These are phyloP conservation scores for Rhodeus uyekii DNA, from an alignment of 2,797 vertebrate species.

Conservation along the genomic window DNA sequence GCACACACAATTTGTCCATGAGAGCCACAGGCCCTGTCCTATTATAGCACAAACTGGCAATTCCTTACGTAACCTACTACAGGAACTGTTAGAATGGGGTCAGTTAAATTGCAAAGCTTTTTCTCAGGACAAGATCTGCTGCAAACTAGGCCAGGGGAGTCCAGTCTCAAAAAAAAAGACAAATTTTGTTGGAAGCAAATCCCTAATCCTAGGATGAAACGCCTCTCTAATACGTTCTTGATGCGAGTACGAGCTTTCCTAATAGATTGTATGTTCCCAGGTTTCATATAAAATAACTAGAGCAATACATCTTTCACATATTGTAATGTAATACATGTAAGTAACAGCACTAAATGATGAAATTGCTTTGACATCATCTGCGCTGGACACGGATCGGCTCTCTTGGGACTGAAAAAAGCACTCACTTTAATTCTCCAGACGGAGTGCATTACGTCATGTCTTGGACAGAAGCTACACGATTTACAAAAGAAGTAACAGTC, in stretches of 20 bases:
- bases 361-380: not conserved
- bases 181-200: not conserved
- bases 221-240: not conserved
- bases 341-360: not conserved
- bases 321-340: not conserved
- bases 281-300: not conserved
- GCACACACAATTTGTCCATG: constrained; percentile 23
- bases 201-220: not conserved
- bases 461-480: constrained; percentile 25
- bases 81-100: constrained; percentile 35
- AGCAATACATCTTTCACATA: not conserved
- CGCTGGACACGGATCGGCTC: constrained; percentile 24
- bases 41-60: constrained; percentile 18
- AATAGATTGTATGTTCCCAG: not conserved
- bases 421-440: constrained; percentile 32
- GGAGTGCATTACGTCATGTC: constrained; percentile 47
- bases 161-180: constrained; percentile 8
- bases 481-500: constrained; percentile 37
- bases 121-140: constrained; percentile 23
- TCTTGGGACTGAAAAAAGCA: constrained; percentile 18
- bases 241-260: not conserved
- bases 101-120: constrained; percentile 25
- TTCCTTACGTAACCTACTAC: constrained; percentile 41
- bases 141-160: constrained; percentile 22
- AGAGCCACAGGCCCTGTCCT: constrained; percentile 21